Evolutionary conservation across 2,888 invertebrate species (phyloP), one percentile per base, ranked within the genome.

Genomic region (Phania funesta): DNA sequence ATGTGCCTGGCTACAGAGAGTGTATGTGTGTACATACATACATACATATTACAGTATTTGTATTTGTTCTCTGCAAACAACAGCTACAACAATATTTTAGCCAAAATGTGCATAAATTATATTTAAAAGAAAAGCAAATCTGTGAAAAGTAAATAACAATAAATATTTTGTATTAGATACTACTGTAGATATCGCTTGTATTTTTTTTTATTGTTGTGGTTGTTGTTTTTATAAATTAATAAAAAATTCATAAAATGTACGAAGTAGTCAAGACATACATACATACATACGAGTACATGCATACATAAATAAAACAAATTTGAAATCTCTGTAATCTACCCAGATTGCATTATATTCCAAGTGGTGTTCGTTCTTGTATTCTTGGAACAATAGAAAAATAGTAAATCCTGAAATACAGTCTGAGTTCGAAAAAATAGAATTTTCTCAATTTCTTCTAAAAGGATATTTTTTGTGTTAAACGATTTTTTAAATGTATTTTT

Each of bases 61-160:
- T 67, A 18, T 50, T 50, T 60, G 41, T 32, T 68, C 60, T 60
- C 52, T 64, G 76, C 77, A 65, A 67, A 76, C 50, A 76, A 58
- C 58, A 41, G 9, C 54, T 22, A 54, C 71, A 78, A 56, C 41
- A 67, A 68, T 46, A 46, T 70, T 70, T 56, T 58, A 35, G 52
- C 46, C 54, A 73, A 76, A 75, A 16, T 74, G 73, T 64, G 79
- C 81, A 79, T 78, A 83, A 78, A 80, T 80, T 80, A 77, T 80
- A n/a, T n/a, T n/a, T n/a, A n/a, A n/a, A n/a, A n/a, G n/a, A 65
- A 52, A 76, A 77, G 58, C 56, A 76, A 83, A 80, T 80, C 80
- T 80, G 68, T 68, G 64, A 73, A 83, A 73, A 67, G 48, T 67
- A 73, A 77, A 76, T 65, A 70, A 41, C 8, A 65, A 65, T 65